Percentiles rank a stretch among this genome's conserved stretches.
Conservation (phyloP, 2,113 vertebrate species). For the Eclectus roratus region DNA sequence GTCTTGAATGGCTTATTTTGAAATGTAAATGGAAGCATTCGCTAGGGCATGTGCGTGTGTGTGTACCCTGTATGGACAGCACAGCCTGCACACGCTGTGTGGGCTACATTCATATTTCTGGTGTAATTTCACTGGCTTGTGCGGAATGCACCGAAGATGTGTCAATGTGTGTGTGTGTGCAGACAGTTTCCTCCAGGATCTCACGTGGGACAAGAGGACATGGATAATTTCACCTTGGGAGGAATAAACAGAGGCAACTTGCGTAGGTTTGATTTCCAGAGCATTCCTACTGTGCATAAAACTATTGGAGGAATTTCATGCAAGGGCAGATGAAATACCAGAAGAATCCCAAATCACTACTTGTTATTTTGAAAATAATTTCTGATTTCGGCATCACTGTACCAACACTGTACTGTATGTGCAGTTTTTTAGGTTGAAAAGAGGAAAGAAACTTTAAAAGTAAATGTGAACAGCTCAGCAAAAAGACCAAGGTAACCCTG, state of each 20-base stretch:
- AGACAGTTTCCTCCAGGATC: not conserved
- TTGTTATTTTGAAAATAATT: not conserved
- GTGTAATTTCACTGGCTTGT: not conserved
- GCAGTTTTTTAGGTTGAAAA: not conserved
- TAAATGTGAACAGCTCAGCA: not conserved
- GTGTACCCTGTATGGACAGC: not conserved
- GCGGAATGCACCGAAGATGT: constrained; percentile 26
- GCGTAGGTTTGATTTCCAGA: not conserved
- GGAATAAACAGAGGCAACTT: constrained; percentile 21
- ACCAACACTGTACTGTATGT: not conserved
- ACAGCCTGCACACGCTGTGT: accelerated
- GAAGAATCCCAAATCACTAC: not conserved
- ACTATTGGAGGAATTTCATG: not conserved
- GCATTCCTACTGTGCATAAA: constrained; percentile 7
- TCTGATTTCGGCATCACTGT: not conserved
- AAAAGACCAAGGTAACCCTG: not conserved
- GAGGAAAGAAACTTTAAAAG: not conserved
- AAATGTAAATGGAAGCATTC: not conserved
- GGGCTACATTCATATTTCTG: constrained; percentile 21
- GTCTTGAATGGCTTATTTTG: not conserved
- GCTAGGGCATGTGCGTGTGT: not conserved
- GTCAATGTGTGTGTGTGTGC: not conserved
- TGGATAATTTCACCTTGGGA: constrained; percentile 22
- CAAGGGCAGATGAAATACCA: not conserved
- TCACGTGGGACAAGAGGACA: not conserved